Evolutionary conservation across 2,888 invertebrate genomes (phyloP).

Genomic region (Thereva unica): DNA sequence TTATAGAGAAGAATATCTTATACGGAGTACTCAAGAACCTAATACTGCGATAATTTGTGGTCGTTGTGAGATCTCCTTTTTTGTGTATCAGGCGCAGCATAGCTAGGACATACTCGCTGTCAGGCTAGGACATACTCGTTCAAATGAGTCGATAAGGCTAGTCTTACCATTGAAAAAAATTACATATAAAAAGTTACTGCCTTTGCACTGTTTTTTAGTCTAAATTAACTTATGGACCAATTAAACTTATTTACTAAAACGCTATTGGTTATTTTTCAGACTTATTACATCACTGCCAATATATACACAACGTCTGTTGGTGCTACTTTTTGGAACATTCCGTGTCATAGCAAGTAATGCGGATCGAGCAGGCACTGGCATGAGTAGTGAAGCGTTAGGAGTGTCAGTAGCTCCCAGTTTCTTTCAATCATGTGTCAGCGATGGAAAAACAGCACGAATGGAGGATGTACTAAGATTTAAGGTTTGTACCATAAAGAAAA

Average conservation of each 20-base stretch:
- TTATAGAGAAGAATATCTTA: too few species aligned
- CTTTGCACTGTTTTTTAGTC: too few species aligned
- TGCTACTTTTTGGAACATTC: slow-evolving; percentile 95
- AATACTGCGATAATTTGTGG: too few species aligned
- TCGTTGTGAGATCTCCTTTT: too few species aligned
- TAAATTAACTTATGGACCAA: too few species aligned
- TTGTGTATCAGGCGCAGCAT: too few species aligned
- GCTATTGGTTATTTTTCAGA: slow-evolving; percentile 61
- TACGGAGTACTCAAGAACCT: too few species aligned
- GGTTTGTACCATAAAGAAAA: slow-evolving; percentile 62
- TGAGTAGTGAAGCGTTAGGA: slow-evolving; percentile 93
- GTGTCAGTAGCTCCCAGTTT: slow-evolving; percentile 95
- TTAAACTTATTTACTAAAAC: not conserved
- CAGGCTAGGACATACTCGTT: too few species aligned
- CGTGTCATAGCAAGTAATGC: slow-evolving; percentile 92
- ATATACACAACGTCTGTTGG: slow-evolving; percentile 90
- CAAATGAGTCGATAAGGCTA: too few species aligned
- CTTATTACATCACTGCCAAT: slow-evolving; percentile 84
- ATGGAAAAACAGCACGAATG: slow-evolving; percentile 93
- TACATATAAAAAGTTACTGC: too few species aligned
- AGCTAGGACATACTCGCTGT: too few species aligned
- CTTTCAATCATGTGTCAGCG: slow-evolving; percentile 94
- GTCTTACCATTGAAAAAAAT: too few species aligned
- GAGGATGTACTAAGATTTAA: slow-evolving; percentile 94
- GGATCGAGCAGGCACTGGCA: slow-evolving; percentile 85